phyloP scores from a whole-genome alignment of 2,888 invertebrate species.

The Lasius fuliginosus region DNA sequence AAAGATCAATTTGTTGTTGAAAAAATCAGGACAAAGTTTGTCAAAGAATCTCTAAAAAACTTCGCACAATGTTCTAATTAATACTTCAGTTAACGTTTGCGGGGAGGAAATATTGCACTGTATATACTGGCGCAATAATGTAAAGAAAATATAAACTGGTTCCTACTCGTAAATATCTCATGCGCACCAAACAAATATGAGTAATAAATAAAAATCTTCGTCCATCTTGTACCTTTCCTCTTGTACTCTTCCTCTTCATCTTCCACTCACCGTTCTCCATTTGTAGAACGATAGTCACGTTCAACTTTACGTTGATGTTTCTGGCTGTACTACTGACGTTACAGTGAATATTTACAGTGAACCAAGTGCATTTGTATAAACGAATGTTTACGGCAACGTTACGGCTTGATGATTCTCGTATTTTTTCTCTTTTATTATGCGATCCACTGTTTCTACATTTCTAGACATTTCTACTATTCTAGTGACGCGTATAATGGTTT shows the following conservation, averaged over 20 bases:
- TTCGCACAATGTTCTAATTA: not conserved
- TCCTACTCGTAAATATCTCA: slow-evolving; percentile 11
- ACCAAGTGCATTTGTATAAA: slow-evolving; percentile 59
- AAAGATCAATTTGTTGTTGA: not conserved
- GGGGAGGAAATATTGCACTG: not conserved
- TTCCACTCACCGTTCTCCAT: slow-evolving; percentile 40
- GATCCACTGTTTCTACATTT: not conserved
- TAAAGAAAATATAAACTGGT: slow-evolving; percentile 30
- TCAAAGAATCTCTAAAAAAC: not conserved
- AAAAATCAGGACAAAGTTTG: not conserved
- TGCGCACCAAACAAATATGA: slow-evolving; percentile 7
- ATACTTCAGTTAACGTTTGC: not conserved
- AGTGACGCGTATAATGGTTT: not conserved
- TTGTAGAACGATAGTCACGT: slow-evolving; percentile 61
- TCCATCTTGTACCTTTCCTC: not conserved
- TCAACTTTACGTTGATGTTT: slow-evolving; percentile 46
- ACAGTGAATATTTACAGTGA: slow-evolving; percentile 33
- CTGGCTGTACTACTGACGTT: slow-evolving; percentile 38
- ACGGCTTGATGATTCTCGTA: slow-evolving; percentile 16
- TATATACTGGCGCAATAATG: slow-evolving; percentile 1
- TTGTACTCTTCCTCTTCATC: not conserved
- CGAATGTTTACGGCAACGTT: slow-evolving; percentile 58
- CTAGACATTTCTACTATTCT: not conserved
- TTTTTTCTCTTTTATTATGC: slow-evolving; percentile 3
- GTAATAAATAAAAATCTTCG: slow-evolving; percentile 26